These are phyloP conservation scores for Philopotamus ludificatus DNA, from an alignment of 1,140 invertebrate species.

Conservation along the genomic window DNA sequence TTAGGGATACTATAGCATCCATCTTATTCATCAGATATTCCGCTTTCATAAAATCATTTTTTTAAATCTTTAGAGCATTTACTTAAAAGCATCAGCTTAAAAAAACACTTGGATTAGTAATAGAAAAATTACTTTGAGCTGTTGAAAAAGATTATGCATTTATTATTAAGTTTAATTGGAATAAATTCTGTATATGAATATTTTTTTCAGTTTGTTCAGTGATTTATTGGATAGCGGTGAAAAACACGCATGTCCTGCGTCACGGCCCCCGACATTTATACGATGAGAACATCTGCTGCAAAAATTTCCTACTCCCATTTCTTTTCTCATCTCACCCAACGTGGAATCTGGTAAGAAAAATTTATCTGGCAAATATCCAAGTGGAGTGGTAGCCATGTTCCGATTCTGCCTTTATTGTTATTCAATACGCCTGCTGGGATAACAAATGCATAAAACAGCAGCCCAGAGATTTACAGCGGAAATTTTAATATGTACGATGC, in stretches of 20 bases:
- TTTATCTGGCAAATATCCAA: conserved; percentile 20
- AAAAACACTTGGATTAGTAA: no score
- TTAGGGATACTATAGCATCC: no score
- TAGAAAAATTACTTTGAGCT: no score
- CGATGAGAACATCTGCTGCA: conserved; percentile 16
- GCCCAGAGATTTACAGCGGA: background rate
- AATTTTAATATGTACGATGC: conserved; percentile 5
- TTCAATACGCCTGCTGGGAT: background rate
- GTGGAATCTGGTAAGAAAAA: background rate
- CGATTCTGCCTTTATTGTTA: conserved; percentile 13
- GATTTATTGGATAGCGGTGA: background rate
- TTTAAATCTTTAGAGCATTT: no score
- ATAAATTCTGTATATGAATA: no score
- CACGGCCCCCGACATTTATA: conserved; percentile 12
- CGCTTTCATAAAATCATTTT: no score
- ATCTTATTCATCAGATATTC: no score
- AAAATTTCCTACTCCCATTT: conserved; percentile 2
- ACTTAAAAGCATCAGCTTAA: no score
- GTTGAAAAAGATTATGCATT: no score
- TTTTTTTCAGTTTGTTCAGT: no score
- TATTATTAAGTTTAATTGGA: no score
- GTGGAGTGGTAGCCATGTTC: background rate
- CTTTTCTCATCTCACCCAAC: conserved; percentile 5
- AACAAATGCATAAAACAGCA: background rate
- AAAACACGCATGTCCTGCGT: background rate